These are phyloP conservation scores for Coendou prehensilis DNA, from an alignment of 2,797 vertebrate genomes.

Conservation along the genomic window DNA sequence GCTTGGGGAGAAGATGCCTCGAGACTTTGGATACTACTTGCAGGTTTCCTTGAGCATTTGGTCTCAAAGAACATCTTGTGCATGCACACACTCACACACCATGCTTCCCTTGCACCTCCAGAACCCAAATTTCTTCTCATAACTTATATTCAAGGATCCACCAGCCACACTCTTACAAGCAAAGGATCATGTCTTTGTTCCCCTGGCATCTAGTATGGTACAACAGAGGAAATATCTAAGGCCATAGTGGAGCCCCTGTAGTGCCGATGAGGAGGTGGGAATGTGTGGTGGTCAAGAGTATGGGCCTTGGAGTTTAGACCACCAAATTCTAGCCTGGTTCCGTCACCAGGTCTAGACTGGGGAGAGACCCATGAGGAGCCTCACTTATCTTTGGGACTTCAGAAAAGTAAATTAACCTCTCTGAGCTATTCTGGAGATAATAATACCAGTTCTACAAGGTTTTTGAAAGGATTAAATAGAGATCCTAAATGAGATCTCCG, in stretches of 20 bases:
- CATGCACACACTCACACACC: no score
- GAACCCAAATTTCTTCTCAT: background rate
- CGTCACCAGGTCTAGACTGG: background rate
- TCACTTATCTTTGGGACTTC: background rate
- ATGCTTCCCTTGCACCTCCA: background rate
- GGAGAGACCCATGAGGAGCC: rapidly evolving
- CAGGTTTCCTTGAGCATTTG: background rate
- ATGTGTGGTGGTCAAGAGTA: background rate
- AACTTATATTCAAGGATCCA: background rate
- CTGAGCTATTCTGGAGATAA: background rate
- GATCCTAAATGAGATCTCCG: background rate
- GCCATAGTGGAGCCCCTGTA: background rate
- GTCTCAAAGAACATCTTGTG: background rate
- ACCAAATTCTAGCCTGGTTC: background rate
- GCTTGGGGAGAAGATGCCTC: background rate
- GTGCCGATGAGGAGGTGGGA: background rate
- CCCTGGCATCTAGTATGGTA: background rate
- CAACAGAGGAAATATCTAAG: background rate
- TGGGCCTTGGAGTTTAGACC: background rate
- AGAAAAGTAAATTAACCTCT: conserved; percentile 31
- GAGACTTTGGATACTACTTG: background rate
- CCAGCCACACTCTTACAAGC: background rate
- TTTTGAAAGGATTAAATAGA: background rate
- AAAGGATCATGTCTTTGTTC: background rate
- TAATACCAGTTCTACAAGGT: background rate